Base-by-base conservation (phyloP, 2,888 invertebrate genomes). In the Agonopterix arenella region DNA sequence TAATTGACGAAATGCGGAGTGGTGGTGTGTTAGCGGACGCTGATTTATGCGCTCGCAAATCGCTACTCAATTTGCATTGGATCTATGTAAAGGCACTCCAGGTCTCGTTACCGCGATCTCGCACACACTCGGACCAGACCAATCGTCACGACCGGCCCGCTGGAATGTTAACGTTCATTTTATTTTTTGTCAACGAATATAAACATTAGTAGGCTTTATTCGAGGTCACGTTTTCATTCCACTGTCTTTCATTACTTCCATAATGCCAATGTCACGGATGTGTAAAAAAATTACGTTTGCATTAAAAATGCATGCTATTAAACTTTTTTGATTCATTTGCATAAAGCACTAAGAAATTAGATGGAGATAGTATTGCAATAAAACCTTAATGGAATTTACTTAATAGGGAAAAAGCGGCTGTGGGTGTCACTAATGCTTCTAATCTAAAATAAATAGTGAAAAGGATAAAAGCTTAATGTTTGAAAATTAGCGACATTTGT, bases 41-140 rank as follows among this genome's bases (percentile, higher is more conserved):
- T 71, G 73, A 83, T 77, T 77, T 81, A 80, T 79, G 71, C 70
- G 65, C 62, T 66, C 69, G 67, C 73, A 73, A 77, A 79, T 78
- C 76, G 72, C 71, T 71, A 72, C 74, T 73, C 73, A 73, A 83
- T 83, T 84, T 81, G 79, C 81, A 83, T 84, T 73, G 71, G 70
- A 81, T 80, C 76, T 80, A 75, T 80, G 78, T 80, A 79, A 77
- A 77, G 71, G 73, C 74, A 73, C 75, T 76, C 68, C 66, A 61
- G 60, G 61, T 72, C 76, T 83, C 76, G 79, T 80, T 80, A 79
- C 70, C 67, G 70, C 66, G 68, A 66, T 69, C 68, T 58, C 62
- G 60, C 59, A 68, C 70, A 66, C 72, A 67, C 65, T 59, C 56
- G 61, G 57, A 55, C 60, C 64, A 55, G 61, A 37, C 64, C 67